Evolutionary conservation across 1,140 invertebrate species (phyloP), one percentile per base, ranked within the genome.

Genomic region (Bombus confusus): DNA sequence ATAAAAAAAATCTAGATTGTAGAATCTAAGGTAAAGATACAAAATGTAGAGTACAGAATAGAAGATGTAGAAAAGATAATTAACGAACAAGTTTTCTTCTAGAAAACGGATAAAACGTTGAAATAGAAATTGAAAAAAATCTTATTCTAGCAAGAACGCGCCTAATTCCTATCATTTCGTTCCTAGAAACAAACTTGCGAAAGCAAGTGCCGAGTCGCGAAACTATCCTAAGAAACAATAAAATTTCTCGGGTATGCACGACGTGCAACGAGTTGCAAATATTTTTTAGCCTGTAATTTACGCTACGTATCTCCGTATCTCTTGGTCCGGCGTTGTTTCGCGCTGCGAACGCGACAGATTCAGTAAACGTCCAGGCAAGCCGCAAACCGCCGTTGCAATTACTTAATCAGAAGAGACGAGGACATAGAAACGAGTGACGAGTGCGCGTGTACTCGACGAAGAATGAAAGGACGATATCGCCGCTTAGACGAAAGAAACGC

Each of bases 381-480:
- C n/a, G 37, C 66, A 34, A 79, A 71, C 22, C 15, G n/a, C 43
- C 37, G 28, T 68, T 39, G 18, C 83, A 80, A 85, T 85, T 85
- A 73, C 77, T 28, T 64, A 80, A 85, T 85, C 68, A 80, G 68
- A 47, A 8, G 37, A 72, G 37, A 34, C 52, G 34, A 15, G 31
- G 39, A 39, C 39, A 66, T 72, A 57, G 15, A 79, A 72, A 64
- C 31, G 34, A 79, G 31, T 5, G 0, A 31, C 12, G 68, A 31
- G 76, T 85, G 15, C 76, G 34, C 31, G 39, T 80, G 83, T 52
- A 8, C 25, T 12, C 47, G 25, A 66, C 59, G 18, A 76, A 22
- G 22, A 64, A 47, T 15, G 52, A 62, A 39, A 77, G 28, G 18
- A 76, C 31, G 2, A 6, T 25, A 28, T 59, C 12, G 3, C 0